Conservation (phyloP, 1,140 invertebrate genomes). For the Patella vulgata region DNA sequence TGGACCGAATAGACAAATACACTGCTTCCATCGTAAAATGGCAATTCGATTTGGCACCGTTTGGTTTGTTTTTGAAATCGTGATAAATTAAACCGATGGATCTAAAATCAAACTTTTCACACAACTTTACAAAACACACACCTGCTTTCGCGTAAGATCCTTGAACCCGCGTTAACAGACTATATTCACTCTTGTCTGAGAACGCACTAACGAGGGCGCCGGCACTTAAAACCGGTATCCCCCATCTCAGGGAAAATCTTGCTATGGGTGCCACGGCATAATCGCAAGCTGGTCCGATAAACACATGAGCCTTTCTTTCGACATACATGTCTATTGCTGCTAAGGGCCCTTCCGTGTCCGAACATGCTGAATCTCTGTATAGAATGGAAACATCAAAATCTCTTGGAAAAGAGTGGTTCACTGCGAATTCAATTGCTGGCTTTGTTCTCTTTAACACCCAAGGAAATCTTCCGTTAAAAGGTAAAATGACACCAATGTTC, state of each 20-base stretch:
- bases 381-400: slow-evolving; percentile 32
- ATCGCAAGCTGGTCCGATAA: slow-evolving; percentile 90
- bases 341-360: slow-evolving; percentile 51
- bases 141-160: slow-evolving; percentile 72
- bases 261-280: slow-evolving; percentile 92
- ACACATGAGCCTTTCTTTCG: slow-evolving; percentile 74
- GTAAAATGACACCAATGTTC: slow-evolving; percentile 38
- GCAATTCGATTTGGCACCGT: slow-evolving; percentile 37
- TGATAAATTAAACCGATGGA: slow-evolving; percentile 67
- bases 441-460: slow-evolving; percentile 39
- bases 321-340: slow-evolving; percentile 56
- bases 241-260: slow-evolving; percentile 84
- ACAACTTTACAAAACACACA: slow-evolving; percentile 74
- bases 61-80: slow-evolving; percentile 33
- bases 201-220: slow-evolving; percentile 86
- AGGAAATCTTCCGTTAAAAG: slow-evolving; percentile 20
- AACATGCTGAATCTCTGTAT: slow-evolving; percentile 51
- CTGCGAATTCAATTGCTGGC: slow-evolving; percentile 53
- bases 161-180: slow-evolving; percentile 47
- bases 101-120: slow-evolving; percentile 79
- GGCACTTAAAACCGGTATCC: slow-evolving; percentile 86
- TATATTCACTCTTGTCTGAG: slow-evolving; percentile 55
- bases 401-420: slow-evolving; percentile 23
- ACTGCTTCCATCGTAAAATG: slow-evolving; percentile 58
- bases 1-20: slow-evolving; percentile 32